Conservation (phyloP, 1,140 invertebrate species). For the Calliopsis andreniformis region DNA sequence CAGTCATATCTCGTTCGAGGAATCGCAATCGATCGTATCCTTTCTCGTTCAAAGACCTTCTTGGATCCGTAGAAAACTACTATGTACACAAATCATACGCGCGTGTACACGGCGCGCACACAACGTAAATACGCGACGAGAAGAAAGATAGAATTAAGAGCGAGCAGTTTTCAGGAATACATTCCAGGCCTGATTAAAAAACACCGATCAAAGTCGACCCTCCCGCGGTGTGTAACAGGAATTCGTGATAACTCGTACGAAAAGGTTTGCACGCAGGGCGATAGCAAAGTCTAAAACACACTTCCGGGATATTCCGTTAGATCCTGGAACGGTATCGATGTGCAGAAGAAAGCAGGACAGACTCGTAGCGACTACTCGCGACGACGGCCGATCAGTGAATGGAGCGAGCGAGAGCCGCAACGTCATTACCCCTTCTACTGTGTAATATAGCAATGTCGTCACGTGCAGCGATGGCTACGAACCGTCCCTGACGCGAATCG, state of each 20-base stretch:
- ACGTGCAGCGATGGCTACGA: slow-evolving; percentile 18
- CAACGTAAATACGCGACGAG: slow-evolving; percentile 21
- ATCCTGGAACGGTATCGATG: slow-evolving; percentile 46
- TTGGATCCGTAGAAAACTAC: slow-evolving; percentile 41
- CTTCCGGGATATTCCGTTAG: slow-evolving; percentile 51
- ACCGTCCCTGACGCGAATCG: neutral
- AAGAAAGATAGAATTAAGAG: slow-evolving; percentile 33
- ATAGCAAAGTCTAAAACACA: slow-evolving; percentile 34
- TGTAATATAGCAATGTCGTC: slow-evolving; percentile 35
- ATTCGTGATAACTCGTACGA: neutral
- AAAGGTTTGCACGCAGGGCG: neutral
- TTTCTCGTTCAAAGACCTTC: slow-evolving; percentile 53
- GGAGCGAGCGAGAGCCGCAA: slow-evolving; percentile 49
- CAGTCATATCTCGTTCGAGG: slow-evolving; percentile 58
- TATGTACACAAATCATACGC: slow-evolving; percentile 45
- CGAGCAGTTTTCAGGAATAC: slow-evolving; percentile 40
- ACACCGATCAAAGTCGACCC: neutral
- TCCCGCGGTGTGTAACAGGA: neutral
- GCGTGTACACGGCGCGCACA: slow-evolving; percentile 3
- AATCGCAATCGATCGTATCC: slow-evolving; percentile 54
- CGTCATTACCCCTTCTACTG: slow-evolving; percentile 8
- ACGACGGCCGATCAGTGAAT: slow-evolving; percentile 50
- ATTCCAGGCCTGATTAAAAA: slow-evolving; percentile 28
- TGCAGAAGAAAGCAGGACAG: slow-evolving; percentile 38
- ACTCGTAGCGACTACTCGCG: slow-evolving; percentile 25